These are phyloP conservation scores for Squalus acanthias DNA, from an alignment of 2,797 vertebrate species.

Conservation along the genomic window DNA sequence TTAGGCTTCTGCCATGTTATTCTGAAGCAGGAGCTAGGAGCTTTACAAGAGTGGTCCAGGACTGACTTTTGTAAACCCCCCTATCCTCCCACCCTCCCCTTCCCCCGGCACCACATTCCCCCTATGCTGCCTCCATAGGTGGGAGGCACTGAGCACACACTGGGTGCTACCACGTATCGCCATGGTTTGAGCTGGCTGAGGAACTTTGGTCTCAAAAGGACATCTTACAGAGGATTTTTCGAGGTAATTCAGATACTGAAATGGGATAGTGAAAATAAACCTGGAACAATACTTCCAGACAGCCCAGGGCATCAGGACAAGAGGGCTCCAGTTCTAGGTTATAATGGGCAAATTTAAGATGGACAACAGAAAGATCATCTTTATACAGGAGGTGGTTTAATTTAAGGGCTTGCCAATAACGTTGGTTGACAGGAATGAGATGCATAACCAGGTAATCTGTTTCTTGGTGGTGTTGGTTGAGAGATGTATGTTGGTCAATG, in stretches of 20 bases:
- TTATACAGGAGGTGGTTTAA: neutral
- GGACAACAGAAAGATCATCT: neutral
- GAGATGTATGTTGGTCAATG: neutral
- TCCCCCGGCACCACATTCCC: too few relatives aligned
- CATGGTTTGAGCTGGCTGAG: too few relatives aligned
- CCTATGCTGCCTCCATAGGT: too few relatives aligned
- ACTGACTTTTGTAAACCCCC: too few relatives aligned
- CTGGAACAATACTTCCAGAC: neutral
- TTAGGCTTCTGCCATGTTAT: too few relatives aligned
- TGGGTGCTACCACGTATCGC: too few relatives aligned
- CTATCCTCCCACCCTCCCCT: too few relatives aligned
- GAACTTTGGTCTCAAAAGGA: neutral
- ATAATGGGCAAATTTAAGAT: neutral
- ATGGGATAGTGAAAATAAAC: neutral
- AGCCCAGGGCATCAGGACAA: neutral
- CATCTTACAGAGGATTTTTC: neutral
- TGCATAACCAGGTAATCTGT: neutral
- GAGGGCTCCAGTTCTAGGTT: neutral
- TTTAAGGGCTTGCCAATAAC: too few relatives aligned
- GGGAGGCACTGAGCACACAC: too few relatives aligned
- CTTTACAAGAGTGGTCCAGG: too few relatives aligned
- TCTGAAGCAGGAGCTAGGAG: too few relatives aligned
- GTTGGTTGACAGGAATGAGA: neutral
- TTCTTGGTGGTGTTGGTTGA: neutral
- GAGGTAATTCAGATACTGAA: neutral